Percentiles rank a stretch among this genome's conserved stretches.
Conservation (phyloP, 1,140 invertebrate genomes). For the Carposina sasakii region DNA sequence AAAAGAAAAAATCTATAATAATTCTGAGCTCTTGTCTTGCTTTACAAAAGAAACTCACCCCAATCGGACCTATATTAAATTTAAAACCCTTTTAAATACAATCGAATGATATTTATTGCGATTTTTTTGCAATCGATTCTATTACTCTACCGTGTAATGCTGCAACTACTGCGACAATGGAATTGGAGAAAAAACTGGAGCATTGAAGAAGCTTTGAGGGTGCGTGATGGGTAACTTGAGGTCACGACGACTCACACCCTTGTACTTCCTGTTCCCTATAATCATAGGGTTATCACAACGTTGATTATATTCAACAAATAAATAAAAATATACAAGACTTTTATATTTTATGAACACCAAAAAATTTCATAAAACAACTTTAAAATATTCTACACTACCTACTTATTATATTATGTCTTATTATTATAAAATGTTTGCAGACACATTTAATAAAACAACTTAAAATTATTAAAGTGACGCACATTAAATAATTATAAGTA, state of each 20-base stretch:
- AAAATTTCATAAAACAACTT: no score
- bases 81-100: slow-evolving; percentile 67
- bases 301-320: slow-evolving; percentile 7
- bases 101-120: slow-evolving; percentile 69
- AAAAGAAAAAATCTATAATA: no score
- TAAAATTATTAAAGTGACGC: no score
- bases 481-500: no score
- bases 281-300: slow-evolving; percentile 48
- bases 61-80: slow-evolving; percentile 63
- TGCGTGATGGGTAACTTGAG: slow-evolving; percentile 61
- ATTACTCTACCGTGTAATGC: slow-evolving; percentile 39
- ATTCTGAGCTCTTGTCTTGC: slow-evolving; percentile 32
- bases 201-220: slow-evolving; percentile 35
- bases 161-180: slow-evolving; percentile 50
- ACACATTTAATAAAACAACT: no score
- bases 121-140: slow-evolving; percentile 51
- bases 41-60: slow-evolving; percentile 30
- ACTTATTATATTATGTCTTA: neutral
- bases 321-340: neutral
- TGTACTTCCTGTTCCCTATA: slow-evolving; percentile 54
- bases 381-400: neutral
- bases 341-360: slow-evolving; percentile 4
- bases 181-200: slow-evolving; percentile 27
- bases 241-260: slow-evolving; percentile 64
- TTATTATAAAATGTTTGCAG: neutral